Percentiles rank a stretch among this genome's conserved stretches.
Conservation (phyloP, 2,113 vertebrate species). For the Cyprinus carpio region DNA sequence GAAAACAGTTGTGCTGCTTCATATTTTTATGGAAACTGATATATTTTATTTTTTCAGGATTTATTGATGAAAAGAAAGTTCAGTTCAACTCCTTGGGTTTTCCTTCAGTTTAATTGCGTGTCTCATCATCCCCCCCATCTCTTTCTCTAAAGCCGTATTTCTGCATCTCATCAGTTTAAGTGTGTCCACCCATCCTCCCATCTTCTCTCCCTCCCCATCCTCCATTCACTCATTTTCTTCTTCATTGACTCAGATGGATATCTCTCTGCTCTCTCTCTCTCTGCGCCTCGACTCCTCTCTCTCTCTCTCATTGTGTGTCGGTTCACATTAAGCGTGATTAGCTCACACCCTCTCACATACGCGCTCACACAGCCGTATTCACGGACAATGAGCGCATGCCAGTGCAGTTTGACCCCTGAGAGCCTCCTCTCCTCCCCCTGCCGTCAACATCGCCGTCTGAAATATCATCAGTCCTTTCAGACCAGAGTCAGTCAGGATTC, state of each 20-base stretch:
- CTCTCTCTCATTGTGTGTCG: constrained; percentile 23
- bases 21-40: not conserved
- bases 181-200: constrained; percentile 38
- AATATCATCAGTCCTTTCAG: constrained; percentile 38
- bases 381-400: constrained; percentile 75
- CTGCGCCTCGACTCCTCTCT: not conserved
- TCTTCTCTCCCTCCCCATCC: constrained; percentile 34
- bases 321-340: constrained; percentile 30
- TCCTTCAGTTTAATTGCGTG: not conserved
- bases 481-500: not conserved
- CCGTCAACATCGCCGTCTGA: constrained; percentile 35
- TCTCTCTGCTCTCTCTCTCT: constrained; percentile 30
- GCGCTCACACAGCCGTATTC: constrained; percentile 34
- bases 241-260: constrained; percentile 1
- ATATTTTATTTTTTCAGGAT: no score
- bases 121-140: constrained; percentile 24
- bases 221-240: constrained; percentile 10
- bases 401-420: constrained; percentile 60
- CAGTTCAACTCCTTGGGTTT: no score
- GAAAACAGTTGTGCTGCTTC: not conserved
- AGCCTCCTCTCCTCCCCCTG: constrained; percentile 27
- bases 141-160: constrained; percentile 1
- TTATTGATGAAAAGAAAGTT: no score
- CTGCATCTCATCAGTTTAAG: constrained; percentile 29
- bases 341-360: constrained; percentile 21